These are phyloP conservation scores for Philaethria dido DNA, from an alignment of 2,888 invertebrate species.

Conservation along the genomic window DNA sequence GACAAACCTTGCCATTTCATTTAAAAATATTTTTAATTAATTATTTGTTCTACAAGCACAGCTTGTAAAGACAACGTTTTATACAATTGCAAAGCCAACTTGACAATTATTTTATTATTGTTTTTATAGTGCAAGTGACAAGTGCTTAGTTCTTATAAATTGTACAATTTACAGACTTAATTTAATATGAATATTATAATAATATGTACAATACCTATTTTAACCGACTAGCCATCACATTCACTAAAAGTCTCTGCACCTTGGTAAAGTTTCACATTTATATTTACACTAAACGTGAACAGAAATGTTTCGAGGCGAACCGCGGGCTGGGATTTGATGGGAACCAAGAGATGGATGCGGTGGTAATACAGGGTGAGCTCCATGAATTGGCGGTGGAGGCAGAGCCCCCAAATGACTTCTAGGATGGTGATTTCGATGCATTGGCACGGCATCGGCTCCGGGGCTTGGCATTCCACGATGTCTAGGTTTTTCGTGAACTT, in stretches of 20 bases:
- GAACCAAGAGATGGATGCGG: slow-evolving; percentile 75
- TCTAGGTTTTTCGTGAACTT: slow-evolving; percentile 88
- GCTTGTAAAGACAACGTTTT: slow-evolving; percentile 63
- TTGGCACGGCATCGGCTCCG: slow-evolving; percentile 73
- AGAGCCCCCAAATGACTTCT: slow-evolving; percentile 82
- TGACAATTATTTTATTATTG: slow-evolving; percentile 20
- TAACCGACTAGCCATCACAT: slow-evolving; percentile 79
- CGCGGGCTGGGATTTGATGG: slow-evolving; percentile 81
- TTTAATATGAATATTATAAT: slow-evolving; percentile 43
- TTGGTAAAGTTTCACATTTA: slow-evolving; percentile 50
- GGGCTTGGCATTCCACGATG: slow-evolving; percentile 72
- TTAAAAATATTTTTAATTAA: slow-evolving; percentile 44
- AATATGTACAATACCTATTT: slow-evolving; percentile 64
- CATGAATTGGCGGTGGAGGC: slow-evolving; percentile 77
- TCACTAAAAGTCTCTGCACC: slow-evolving; percentile 50
- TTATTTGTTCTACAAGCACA: slow-evolving; percentile 71
- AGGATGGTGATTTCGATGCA: slow-evolving; percentile 84
- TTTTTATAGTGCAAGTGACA: slow-evolving; percentile 28
- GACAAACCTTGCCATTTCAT: slow-evolving; percentile 67
- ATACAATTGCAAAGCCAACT: slow-evolving; percentile 38
- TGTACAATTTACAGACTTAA: slow-evolving; percentile 44
- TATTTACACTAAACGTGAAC: slow-evolving; percentile 86
- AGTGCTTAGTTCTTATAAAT: slow-evolving; percentile 36
- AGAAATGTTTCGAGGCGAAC: slow-evolving; percentile 88
- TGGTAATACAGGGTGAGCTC: slow-evolving; percentile 77